Conservation (phyloP, 2,113 vertebrate genomes). For the Acrocephalus arundinaceus region DNA sequence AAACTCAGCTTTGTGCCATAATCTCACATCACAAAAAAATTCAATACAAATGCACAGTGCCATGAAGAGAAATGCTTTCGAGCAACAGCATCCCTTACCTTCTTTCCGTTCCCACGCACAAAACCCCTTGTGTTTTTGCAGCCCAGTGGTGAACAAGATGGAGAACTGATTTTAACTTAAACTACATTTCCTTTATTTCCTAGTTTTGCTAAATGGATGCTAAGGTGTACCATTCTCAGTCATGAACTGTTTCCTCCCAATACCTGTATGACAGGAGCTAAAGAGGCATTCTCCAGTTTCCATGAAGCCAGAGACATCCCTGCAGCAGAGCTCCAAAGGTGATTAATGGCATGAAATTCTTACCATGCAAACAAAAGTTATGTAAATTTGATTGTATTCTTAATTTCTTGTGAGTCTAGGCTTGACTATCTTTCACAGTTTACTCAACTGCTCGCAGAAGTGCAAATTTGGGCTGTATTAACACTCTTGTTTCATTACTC, state of each 20-base stretch:
- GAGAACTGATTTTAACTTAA: neutral
- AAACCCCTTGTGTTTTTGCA: neutral
- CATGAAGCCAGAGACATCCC: neutral
- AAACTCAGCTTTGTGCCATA: neutral
- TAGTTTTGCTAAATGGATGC: neutral
- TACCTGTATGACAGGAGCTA: neutral
- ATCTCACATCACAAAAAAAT: neutral
- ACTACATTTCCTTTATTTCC: neutral
- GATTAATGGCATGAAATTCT: neutral
- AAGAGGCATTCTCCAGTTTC: neutral
- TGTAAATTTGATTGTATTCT: neutral
- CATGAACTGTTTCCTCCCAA: neutral
- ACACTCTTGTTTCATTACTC: neutral
- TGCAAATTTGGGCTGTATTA: neutral
- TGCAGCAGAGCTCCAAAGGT: neutral
- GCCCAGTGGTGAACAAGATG: neutral
- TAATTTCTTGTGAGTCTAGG: neutral
- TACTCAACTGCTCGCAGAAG: neutral
- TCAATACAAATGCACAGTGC: fast-evolving
- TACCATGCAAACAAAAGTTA: neutral
- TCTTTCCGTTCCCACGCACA: neutral
- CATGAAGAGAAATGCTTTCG: fast-evolving
- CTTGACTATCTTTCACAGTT: neutral
- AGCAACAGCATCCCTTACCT: neutral
- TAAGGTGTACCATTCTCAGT: neutral